Evolutionary conservation across 2,888 invertebrate species (phyloP).

Genomic region (Latheticus oryzae): DNA sequence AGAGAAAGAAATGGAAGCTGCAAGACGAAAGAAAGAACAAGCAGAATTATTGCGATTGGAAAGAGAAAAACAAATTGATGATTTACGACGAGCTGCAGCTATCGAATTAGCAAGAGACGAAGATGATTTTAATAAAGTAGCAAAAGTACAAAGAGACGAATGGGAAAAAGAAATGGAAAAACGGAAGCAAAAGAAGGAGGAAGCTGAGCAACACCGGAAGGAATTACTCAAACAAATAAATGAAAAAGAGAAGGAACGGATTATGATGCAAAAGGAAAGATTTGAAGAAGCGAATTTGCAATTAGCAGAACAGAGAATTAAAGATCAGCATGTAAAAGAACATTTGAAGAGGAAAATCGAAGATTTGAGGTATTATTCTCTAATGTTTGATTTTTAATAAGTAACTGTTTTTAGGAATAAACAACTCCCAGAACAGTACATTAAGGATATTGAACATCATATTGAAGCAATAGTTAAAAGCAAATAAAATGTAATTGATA

Average conservation of each 20-base stretch:
- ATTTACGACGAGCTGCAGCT: conserved; percentile 72
- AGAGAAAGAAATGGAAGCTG: conserved; percentile 72
- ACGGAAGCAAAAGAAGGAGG: conserved; percentile 60
- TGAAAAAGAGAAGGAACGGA: conserved; percentile 75
- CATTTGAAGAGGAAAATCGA: conserved; percentile 70
- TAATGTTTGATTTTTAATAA: not conserved
- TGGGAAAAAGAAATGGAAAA: conserved; percentile 63
- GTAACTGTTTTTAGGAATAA: conserved; percentile 49
- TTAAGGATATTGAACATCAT: conserved; percentile 58
- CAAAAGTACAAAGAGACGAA: conserved; percentile 66
- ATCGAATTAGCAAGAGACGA: conserved; percentile 75
- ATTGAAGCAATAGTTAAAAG: conserved; percentile 28
- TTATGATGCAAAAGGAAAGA: conserved; percentile 71
- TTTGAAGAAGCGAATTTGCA: conserved; percentile 76
- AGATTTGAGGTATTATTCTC: conserved; percentile 66
- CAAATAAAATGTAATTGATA: conserved; percentile 5
- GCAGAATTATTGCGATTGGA: conserved; percentile 65
- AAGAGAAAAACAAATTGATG: conserved; percentile 67
- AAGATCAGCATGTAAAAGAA: conserved; percentile 67
- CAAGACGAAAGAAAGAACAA: conserved; percentile 69
- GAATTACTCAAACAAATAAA: conserved; percentile 78
- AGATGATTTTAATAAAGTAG: conserved; percentile 63
- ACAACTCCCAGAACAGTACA: conserved; percentile 57
- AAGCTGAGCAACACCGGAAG: conserved; percentile 70
- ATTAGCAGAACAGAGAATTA: conserved; percentile 71